A percentile compares a stretch with the other conserved stretches of the same genome.
Evolutionary conservation across 2,888 invertebrate species (phyloP).

Genomic region (Eupithecia tripunctaria): DNA sequence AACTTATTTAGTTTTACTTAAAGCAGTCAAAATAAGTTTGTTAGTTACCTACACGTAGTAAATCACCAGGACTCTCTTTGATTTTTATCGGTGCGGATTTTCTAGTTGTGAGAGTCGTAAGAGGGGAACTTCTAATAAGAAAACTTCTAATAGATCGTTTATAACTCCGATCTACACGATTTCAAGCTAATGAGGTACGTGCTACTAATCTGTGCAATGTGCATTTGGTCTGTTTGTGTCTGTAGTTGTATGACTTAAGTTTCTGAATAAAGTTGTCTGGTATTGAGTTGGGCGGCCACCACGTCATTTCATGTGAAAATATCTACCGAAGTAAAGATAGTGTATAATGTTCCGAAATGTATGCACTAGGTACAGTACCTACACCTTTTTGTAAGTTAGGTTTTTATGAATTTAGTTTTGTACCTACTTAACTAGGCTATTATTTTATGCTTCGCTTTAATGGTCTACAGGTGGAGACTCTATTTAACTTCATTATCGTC

Average conservation of each 20-base stretch:
- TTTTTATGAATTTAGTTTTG: neutral
- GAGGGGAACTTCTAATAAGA: constrained; percentile 82
- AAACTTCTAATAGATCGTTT: constrained; percentile 81
- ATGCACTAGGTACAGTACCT: no score
- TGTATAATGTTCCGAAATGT: no score
- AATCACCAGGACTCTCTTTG: constrained; percentile 51
- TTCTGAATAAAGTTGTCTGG: neutral
- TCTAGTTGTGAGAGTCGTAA: constrained; percentile 69
- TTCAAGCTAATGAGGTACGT: constrained; percentile 74
- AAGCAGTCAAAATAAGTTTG: neutral
- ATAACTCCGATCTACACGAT: constrained; percentile 73
- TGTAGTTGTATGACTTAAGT: constrained; percentile 19
- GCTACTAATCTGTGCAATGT: constrained; percentile 34
- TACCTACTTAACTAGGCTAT: neutral
- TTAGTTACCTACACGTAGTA: constrained; percentile 7
- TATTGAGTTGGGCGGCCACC: neutral
- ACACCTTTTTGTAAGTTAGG: no score
- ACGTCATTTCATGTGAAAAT: no score
- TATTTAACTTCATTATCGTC: no score
- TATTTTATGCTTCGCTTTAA: no score
- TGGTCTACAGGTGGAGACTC: neutral
- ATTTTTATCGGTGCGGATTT: constrained; percentile 69
- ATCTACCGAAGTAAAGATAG: no score
- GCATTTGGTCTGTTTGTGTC: constrained; percentile 18
- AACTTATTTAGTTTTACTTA: neutral